Evolutionary conservation across 2,888 invertebrate species (phyloP).

Genomic region (Pristionchus maxplancki): DNA sequence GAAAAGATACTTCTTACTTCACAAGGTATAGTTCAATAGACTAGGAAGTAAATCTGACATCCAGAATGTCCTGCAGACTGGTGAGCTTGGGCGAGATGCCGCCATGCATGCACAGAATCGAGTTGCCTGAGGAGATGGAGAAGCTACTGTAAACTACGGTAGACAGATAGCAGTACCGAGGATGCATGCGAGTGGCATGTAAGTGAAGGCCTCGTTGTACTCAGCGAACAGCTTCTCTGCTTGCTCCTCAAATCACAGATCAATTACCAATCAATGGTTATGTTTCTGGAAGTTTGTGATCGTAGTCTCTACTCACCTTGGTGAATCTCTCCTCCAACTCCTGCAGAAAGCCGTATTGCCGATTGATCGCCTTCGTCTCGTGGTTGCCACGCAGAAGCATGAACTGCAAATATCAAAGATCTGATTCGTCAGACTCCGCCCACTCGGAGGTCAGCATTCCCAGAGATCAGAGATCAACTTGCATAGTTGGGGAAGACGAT

Average conservation of each 20-base stretch:
- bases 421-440: background rate
- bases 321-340: conserved; percentile 40
- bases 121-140: conserved; percentile 11
- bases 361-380: conserved; percentile 44
- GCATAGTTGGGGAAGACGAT: conserved; percentile 17
- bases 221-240: background rate
- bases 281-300: background rate
- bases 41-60: background rate
- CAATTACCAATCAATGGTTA: background rate
- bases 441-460: background rate
- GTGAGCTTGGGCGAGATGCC: conserved; percentile 46
- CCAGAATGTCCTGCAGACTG: conserved; percentile 31
- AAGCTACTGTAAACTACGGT: background rate
- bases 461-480: background rate
- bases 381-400: conserved; percentile 38
- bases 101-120: conserved; percentile 33
- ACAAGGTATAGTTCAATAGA: background rate
- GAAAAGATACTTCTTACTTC: background rate
- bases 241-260: background rate
- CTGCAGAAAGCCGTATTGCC: conserved; percentile 1
- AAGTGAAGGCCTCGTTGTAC: conserved; percentile 36
- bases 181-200: conserved; percentile 43
- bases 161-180: background rate
- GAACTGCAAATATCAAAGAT: conserved; percentile 3
- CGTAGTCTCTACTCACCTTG: background rate